phyloP scores from a whole-genome alignment of 2,797 vertebrate genomes.

The Galago senegalensis region DNA sequence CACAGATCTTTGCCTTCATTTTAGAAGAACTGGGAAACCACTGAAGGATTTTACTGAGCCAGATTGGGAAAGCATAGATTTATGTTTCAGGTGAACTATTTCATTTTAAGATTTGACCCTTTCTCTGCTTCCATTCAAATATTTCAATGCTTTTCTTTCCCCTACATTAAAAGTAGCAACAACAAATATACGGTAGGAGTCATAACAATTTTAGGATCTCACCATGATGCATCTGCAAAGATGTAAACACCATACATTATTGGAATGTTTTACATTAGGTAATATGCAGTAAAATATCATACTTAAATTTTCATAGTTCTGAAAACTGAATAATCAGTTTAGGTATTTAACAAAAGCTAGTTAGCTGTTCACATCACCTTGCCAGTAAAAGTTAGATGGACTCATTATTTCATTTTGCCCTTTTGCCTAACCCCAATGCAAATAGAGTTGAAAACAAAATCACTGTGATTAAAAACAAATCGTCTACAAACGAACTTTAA shows the following conservation, averaged over 20 bases:
- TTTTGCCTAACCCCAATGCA: constrained; percentile 75
- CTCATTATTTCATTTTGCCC: constrained; percentile 84
- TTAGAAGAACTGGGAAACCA: background rate
- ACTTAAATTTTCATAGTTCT: constrained; percentile 76
- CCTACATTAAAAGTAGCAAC: background rate
- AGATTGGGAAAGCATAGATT: background rate
- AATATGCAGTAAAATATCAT: background rate
- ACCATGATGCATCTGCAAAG: constrained; percentile 62
- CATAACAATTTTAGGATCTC: constrained; percentile 49
- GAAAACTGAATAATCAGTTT: constrained; percentile 58
- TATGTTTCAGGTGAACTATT: background rate
- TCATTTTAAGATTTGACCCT: background rate
- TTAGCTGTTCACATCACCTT: constrained; percentile 79
- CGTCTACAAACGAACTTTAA: constrained; percentile 78
- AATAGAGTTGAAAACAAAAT: constrained; percentile 81
- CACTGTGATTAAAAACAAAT: constrained; percentile 84
- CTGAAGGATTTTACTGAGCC: background rate
- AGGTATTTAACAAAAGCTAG: constrained; percentile 82
- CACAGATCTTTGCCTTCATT: background rate
- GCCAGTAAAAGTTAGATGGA: constrained; percentile 82
- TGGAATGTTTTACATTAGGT: constrained; percentile 35
- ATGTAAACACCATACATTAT: constrained; percentile 64
- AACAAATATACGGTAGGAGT: constrained; percentile 3
- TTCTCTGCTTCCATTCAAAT: background rate
- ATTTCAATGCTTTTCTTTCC: constrained; percentile 16